Conservation (phyloP, 2,113 vertebrate genomes). For the Corydoras maculifer region DNA sequence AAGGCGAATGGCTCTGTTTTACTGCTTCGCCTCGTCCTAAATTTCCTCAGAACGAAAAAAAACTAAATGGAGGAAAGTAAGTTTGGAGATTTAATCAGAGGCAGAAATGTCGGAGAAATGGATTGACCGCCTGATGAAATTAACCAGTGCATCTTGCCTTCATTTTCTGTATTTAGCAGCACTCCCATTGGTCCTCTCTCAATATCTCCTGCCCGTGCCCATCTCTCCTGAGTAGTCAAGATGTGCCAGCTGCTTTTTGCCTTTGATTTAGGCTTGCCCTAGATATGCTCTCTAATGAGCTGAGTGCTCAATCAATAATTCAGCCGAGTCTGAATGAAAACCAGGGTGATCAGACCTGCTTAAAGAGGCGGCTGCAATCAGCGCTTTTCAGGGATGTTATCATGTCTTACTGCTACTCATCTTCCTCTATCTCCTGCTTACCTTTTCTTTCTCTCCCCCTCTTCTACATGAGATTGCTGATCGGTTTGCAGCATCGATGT, state of each 20-base stretch:
- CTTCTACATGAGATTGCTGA: neutral
- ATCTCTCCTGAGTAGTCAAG: constrained; percentile 33
- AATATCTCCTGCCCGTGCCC: neutral
- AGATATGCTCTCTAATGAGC: constrained; percentile 74
- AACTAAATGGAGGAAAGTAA: constrained; percentile 4
- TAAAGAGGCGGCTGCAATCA: constrained; percentile 69
- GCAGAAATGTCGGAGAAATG: constrained; percentile 26
- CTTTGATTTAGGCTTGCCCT: constrained; percentile 69
- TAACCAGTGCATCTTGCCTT: constrained; percentile 5
- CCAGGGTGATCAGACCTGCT: constrained; percentile 54
- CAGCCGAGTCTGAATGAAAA: constrained; percentile 64
- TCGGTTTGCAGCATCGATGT: too few species aligned
- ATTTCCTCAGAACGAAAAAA: neutral
- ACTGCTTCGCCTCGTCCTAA: neutral
- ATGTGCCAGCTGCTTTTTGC: constrained; percentile 67
- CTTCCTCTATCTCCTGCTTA: neutral
- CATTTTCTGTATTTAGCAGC: constrained; percentile 1
- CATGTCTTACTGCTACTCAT: neutral
- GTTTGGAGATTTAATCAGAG: constrained; percentile 18
- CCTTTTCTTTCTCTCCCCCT: neutral
- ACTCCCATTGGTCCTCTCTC: constrained; percentile 11
- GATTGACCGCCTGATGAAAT: constrained; percentile 29
- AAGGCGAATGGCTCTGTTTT: neutral
- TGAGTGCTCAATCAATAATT: constrained; percentile 80
- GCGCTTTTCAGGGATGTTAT: constrained; percentile 47